These are phyloP conservation scores for Sinocyclocheilus rhinocerous DNA, from an alignment of 2,113 vertebrate species.

Conservation along the genomic window DNA sequence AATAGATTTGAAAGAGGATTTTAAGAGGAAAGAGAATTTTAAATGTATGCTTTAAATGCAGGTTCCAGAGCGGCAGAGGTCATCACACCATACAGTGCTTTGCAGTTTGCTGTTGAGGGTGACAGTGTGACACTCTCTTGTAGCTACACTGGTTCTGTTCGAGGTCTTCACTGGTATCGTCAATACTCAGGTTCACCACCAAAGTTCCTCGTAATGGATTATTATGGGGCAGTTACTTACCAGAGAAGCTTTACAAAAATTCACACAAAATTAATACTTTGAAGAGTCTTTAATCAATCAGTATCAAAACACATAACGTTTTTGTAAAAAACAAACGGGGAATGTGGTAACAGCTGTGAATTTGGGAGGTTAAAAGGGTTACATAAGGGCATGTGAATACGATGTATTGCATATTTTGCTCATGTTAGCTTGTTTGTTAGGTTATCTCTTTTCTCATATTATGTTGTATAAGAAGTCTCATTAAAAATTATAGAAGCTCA, in stretches of 20 bases:
- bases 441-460: neutral
- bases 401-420: neutral
- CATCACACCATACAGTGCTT: neutral
- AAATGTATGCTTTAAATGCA: neutral
- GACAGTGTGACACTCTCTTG: no score
- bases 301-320: neutral
- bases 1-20: no score
- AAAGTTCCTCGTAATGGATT: no score
- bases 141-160: no score
- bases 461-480: neutral
- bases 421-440: neutral
- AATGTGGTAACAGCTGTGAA: conserved; percentile 3
- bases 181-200: no score
- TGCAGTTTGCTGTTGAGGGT: no score
- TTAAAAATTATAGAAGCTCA: neutral
- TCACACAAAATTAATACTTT: neutral
- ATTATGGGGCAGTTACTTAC: no score
- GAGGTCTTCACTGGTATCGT: no score
- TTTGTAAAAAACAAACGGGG: neutral
- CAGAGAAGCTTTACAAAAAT: conserved; percentile 14
- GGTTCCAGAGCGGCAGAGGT: neutral
- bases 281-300: neutral
- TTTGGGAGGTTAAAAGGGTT: neutral
- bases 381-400: neutral
- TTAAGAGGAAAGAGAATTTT: neutral